phyloP scores from a whole-genome alignment of 2,888 invertebrate genomes.

The Cantharis lateralis region DNA sequence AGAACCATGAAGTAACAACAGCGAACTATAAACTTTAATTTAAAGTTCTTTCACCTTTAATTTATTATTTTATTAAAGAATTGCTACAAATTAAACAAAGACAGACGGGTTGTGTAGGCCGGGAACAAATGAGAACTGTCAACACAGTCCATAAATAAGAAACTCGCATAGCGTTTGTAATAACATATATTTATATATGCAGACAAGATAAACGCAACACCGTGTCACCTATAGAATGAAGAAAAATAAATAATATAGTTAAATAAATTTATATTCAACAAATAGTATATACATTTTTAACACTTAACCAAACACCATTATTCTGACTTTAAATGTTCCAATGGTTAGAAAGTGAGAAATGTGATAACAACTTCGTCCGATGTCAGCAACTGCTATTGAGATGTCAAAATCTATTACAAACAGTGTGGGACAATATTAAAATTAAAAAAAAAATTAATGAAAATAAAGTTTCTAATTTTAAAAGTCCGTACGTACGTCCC shows the following conservation, averaged over 20 bases:
- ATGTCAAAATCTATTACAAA: not conserved
- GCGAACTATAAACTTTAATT: slow-evolving; percentile 28
- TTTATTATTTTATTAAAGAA: slow-evolving; percentile 50
- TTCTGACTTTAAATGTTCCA: not conserved
- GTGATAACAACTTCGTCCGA: not conserved
- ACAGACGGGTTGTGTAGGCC: slow-evolving; percentile 53
- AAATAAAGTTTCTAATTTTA: too few relatives aligned
- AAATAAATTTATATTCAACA: slow-evolving; percentile 45
- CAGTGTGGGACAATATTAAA: not conserved
- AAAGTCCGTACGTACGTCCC: not conserved
- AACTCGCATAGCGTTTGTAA: slow-evolving; percentile 51
- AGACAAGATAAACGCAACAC: slow-evolving; percentile 49
- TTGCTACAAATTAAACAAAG: slow-evolving; percentile 54
- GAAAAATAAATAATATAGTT: slow-evolving; percentile 50
- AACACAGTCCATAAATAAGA: slow-evolving; percentile 57
- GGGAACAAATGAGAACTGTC: slow-evolving; percentile 57
- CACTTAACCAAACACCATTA: not conserved
- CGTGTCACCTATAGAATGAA: slow-evolving; percentile 44
- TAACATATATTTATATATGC: slow-evolving; percentile 54
- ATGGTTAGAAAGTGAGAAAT: not conserved
- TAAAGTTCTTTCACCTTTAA: slow-evolving; percentile 40
- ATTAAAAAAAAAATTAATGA: not conserved
- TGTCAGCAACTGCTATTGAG: not conserved
- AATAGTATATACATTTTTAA: slow-evolving; percentile 24
- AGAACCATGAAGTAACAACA: not conserved